Base-by-base conservation (phyloP, 2,797 vertebrate genomes). In the Gymnoscopelus microlampas region DNA sequence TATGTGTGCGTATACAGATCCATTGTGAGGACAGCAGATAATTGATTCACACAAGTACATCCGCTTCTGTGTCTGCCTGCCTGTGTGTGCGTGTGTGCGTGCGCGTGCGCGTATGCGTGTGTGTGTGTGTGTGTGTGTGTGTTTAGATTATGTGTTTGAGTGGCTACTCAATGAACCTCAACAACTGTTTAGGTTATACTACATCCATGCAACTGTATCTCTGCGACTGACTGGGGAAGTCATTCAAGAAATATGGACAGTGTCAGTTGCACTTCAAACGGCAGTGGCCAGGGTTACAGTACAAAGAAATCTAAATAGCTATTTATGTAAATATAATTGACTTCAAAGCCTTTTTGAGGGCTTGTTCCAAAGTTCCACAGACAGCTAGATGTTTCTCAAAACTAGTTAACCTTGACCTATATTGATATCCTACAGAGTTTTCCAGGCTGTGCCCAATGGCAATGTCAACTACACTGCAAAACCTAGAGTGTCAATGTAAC, bases 361-460 rank as follows among this genome's bases (percentile, higher is more conserved):
- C 70, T 83, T 66, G 71, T 85, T 79, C 77, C 85, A 78, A 87
- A 91, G 85, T 87, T 81, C 85, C 80, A 65, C 74, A 63, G 73
- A 44, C 54, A 79, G 70, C 75, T 13, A 86, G 74, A 91, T 77
- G 86, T 82, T 76, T 62, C 77, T 82, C 83, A 81, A 80, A 86
- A 86, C 69, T 63, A 3, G 91, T 92, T 91, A 91, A 92, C 92
- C 91, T 91, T 91, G 88, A 79, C 82, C 87, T 87, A 89, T 85
- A 87, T 91, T 89, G 84, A 91, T 88, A 90, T 84, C 73, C 80
- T 55, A 51, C 5, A 1, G 73, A 58, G 68, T 80, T 75, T 73
- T 70, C 69, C 68, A 80, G 88, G 76, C 77, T 74, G 79, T 89
- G 89, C 91, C 91, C 85, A 24, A 23, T 86, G 90, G 91, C 92